phyloP scores from a whole-genome alignment of 2,113 vertebrate genomes.

The Mobula birostris region DNA sequence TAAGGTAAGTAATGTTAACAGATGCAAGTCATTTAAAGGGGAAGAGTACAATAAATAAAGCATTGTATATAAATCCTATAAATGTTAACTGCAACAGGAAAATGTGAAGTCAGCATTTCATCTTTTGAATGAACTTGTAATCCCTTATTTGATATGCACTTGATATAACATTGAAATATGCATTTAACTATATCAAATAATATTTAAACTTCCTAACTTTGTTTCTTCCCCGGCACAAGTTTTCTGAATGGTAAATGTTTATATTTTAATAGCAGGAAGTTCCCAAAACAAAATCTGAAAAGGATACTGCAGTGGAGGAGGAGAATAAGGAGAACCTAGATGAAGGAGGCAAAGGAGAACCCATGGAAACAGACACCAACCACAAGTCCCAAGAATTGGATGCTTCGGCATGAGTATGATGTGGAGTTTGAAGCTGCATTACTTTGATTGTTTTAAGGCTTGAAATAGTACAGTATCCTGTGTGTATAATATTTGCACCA shows the following conservation, averaged over 20 bases:
- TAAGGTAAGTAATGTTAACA: constrained; percentile 63
- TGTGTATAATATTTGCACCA: constrained; percentile 17
- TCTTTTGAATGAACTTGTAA: background rate
- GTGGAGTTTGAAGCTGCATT: background rate
- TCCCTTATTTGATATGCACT: background rate
- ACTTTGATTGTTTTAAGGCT: constrained; percentile 5
- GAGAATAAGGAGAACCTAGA: constrained; percentile 14
- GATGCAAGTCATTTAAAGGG: background rate
- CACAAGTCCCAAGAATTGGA: constrained; percentile 20
- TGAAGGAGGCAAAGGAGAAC: constrained; percentile 26
- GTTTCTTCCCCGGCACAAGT: background rate
- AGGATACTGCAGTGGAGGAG: background rate
- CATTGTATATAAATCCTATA: too few relatives aligned
- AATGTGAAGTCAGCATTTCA: background rate
- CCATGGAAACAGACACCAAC: constrained; percentile 10
- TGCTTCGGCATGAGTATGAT: background rate
- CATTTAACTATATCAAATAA: background rate
- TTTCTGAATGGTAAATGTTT: background rate
- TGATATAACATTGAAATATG: background rate
- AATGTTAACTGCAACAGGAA: background rate
- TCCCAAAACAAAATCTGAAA: constrained; percentile 19
- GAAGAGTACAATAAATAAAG: background rate
- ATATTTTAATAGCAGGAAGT: background rate
- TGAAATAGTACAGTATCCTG: background rate
- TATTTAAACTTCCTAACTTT: background rate